Percentiles rank a stretch among this genome's conserved stretches.
Conservation (phyloP, 2,888 invertebrate genomes). For the Eledona agricola region DNA sequence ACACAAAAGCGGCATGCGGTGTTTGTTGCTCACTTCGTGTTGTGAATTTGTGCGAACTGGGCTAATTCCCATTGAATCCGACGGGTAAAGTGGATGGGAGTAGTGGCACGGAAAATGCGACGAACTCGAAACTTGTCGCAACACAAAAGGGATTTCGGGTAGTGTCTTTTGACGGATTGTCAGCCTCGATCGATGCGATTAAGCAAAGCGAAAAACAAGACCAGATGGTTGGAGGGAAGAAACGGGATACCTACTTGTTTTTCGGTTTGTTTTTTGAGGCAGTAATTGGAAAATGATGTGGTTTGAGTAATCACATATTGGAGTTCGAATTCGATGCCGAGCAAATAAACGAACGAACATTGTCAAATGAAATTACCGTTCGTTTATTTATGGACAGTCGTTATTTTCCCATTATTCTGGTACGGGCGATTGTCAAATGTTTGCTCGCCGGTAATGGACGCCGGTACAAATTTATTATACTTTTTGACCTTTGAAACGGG, state of each 20-base stretch:
- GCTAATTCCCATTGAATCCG: constrained; percentile 28
- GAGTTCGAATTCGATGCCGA: constrained; percentile 3
- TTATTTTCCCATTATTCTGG: constrained; percentile 33
- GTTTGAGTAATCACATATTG: constrained; percentile 1
- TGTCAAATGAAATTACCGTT: constrained; percentile 12
- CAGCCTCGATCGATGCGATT: no score
- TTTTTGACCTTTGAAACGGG: constrained; percentile 2
- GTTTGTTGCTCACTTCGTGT: constrained; percentile 46
- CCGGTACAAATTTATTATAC: constrained; percentile 1
- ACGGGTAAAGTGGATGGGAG: no score
- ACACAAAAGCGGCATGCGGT: constrained; percentile 49
- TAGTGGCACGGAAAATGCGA: constrained; percentile 8
- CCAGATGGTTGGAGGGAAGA: no score
- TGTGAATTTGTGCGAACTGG: constrained; percentile 26
- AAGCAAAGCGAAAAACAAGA: no score
- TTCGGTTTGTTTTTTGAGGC: no score
- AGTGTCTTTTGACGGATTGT: no score
- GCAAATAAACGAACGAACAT: constrained; percentile 13
- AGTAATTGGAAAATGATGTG: no score
- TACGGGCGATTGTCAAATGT: constrained; percentile 21
- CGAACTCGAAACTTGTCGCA: constrained; percentile 2
- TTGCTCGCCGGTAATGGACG: constrained; percentile 7
- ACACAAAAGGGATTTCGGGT: constrained; percentile 1
- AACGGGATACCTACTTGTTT: no score
- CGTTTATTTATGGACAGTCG: constrained; percentile 36